Base-by-base conservation (phyloP, 2,797 vertebrate species). In the Strix occidentalis region DNA sequence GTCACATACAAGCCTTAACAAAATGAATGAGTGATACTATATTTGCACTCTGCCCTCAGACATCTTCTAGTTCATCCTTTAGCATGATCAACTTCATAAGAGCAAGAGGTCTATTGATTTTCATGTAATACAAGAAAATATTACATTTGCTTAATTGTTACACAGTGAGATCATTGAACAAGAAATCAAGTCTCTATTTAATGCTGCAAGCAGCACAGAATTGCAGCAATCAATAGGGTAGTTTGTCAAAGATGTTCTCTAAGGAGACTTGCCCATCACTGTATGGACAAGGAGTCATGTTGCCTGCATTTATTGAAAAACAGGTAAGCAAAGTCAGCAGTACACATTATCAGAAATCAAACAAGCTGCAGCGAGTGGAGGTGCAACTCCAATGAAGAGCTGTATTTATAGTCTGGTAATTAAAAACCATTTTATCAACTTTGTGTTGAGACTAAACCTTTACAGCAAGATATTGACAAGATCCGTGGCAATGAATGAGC, bases 91-190 rank as follows among this genome's bases (percentile, higher is more conserved):
- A 98, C 98, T 97, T 95, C 83, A 41, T 68, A 84, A 97, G 98
- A 98, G 98, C 98, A 98, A 98, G 97, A 98, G 99, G 99, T 99
- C 98, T 97, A 99, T 99, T 99, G 99, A 99, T 99, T 99, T 98
- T 98, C 98, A 99, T 99, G 99, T 99, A 99, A 98, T 98, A 99
- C 98, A 99, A 98, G 98, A 99, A 99, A 99, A 99, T 98, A 99
- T 99, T 99, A 98, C 98, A 98, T 98, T 97, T 97, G 97, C 98
- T 98, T 99, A 99, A 99, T 99, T 99, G 99, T 99, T 98, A 98
- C 98, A 98, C 98, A 98, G 97, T 75, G 98, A 98, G 98, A 98
- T 97, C 97, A 98, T 97, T 96, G 98, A 98, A 98, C 98, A 98
- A 97, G 98, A 99, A 99, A 99, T 99, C 98, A 98, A 98, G 98